Evolutionary conservation across 2,888 invertebrate species (phyloP).

Genomic region (Lasioglossum zephyrum): DNA sequence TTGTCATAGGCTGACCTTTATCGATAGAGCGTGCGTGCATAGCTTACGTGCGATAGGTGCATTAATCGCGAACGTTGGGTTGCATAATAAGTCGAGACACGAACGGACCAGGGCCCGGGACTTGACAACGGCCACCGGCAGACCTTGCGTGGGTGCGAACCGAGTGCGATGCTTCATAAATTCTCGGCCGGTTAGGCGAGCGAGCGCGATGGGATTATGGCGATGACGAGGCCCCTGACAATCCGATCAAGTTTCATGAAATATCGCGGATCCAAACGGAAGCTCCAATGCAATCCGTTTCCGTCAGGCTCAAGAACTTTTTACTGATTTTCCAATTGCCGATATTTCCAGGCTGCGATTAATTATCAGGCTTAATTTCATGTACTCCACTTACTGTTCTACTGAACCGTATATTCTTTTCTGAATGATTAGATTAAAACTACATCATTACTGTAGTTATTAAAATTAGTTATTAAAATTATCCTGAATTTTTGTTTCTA

Average conservation of each 20-base stretch:
- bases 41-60: constrained; percentile 71
- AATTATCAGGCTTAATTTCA: not conserved
- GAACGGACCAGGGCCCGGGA: constrained; percentile 65
- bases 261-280: not conserved
- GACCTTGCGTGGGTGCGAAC: constrained; percentile 74
- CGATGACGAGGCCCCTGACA: constrained; percentile 39
- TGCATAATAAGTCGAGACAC: constrained; percentile 74
- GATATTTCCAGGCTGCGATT: not conserved
- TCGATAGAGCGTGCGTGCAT: constrained; percentile 65
- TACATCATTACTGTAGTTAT: no score
- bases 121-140: constrained; percentile 73
- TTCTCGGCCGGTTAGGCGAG: constrained; percentile 62
- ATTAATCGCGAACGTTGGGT: constrained; percentile 74
- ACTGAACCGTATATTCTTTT: no score
- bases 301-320: not conserved
- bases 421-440: no score
- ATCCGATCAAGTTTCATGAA: constrained; percentile 38
- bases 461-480: no score
- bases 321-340: not conserved
- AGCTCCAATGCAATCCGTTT: not conserved
- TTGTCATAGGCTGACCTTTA: constrained; percentile 67
- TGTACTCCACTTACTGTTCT: no score
- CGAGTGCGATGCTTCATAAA: constrained; percentile 73
- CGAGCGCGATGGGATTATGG: constrained; percentile 30
- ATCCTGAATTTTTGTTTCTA: no score